Evolutionary conservation across 2,888 invertebrate genomes (phyloP).

Genomic region (Monopis laevigella): DNA sequence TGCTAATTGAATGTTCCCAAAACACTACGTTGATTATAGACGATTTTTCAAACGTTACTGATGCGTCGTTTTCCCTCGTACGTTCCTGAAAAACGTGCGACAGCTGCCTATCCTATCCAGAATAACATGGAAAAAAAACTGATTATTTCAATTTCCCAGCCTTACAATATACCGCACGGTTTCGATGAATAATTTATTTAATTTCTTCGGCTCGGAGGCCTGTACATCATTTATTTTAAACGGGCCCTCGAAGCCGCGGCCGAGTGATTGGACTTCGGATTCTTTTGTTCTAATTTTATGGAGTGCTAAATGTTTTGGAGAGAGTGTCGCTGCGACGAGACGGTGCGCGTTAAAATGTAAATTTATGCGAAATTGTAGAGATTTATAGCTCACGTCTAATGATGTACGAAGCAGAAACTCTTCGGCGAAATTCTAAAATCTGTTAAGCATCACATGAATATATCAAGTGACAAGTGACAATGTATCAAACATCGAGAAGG

Average conservation of each 20-base stretch:
- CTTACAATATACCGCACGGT: constrained; percentile 6
- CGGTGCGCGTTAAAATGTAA: constrained; percentile 42
- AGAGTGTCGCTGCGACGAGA: constrained; percentile 23
- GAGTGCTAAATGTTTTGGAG: constrained; percentile 35
- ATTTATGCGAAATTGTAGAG: constrained; percentile 47
- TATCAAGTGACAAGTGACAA: constrained; percentile 4
- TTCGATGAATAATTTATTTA: constrained; percentile 11
- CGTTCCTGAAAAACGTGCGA: constrained; percentile 9
- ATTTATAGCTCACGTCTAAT: constrained; percentile 40
- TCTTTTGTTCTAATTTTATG: constrained; percentile 49
- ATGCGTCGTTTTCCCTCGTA: constrained; percentile 6
- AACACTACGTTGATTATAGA: constrained; percentile 6
- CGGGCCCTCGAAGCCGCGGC: constrained; percentile 20
- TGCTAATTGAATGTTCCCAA: constrained; percentile 1
- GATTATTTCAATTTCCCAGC: constrained; percentile 3
- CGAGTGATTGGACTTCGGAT: constrained; percentile 24
- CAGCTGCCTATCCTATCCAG: constrained; percentile 8
- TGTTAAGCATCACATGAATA: constrained; percentile 1
- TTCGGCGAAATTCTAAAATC: constrained; percentile 28
- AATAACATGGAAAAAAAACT: constrained; percentile 3
- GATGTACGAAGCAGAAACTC: constrained; percentile 29
- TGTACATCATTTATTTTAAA: constrained; percentile 22
- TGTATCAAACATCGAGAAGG: neutral
- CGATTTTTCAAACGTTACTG: constrained; percentile 2
- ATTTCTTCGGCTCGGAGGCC: constrained; percentile 15